phyloP scores from a whole-genome alignment of 2,888 invertebrate genomes.

The Ophion slaviceki region DNA sequence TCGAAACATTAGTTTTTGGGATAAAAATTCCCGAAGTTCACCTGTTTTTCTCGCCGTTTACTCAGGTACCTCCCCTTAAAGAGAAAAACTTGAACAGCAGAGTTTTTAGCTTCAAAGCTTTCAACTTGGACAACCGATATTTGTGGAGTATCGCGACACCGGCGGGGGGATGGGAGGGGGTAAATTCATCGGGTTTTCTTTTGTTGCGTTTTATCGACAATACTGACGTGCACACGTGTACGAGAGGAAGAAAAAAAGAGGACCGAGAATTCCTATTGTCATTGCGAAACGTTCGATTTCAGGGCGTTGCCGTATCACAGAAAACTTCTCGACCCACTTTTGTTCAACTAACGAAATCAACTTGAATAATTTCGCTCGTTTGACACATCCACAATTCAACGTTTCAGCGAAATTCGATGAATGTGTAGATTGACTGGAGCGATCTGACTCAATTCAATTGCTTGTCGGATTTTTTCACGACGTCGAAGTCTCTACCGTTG shows the following conservation, averaged over 20 bases:
- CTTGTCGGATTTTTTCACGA: no score
- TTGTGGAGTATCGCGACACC: background rate
- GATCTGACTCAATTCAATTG: no score
- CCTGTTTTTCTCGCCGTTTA: no score
- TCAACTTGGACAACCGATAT: background rate
- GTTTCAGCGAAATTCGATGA: conserved; percentile 3
- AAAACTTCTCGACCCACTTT: conserved; percentile 51
- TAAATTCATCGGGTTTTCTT: background rate
- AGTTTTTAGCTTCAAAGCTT: background rate
- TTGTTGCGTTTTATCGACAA: background rate
- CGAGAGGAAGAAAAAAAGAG: conserved; percentile 7
- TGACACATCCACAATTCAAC: background rate
- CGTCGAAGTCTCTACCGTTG: no score
- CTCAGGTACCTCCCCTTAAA: background rate
- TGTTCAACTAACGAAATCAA: conserved; percentile 10
- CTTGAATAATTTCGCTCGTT: conserved; percentile 1
- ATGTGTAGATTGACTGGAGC: no score
- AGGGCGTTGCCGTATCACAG: background rate
- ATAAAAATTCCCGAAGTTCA: no score
- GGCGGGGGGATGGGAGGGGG: background rate
- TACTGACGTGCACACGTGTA: conserved; percentile 11
- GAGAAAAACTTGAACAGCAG: background rate
- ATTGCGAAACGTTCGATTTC: conserved; percentile 39
- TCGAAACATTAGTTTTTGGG: no score
- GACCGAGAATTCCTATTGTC: conserved; percentile 36